Evolutionary conservation across 2,888 invertebrate species (phyloP).

Genomic region (Lissocephala sabroskyi): DNA sequence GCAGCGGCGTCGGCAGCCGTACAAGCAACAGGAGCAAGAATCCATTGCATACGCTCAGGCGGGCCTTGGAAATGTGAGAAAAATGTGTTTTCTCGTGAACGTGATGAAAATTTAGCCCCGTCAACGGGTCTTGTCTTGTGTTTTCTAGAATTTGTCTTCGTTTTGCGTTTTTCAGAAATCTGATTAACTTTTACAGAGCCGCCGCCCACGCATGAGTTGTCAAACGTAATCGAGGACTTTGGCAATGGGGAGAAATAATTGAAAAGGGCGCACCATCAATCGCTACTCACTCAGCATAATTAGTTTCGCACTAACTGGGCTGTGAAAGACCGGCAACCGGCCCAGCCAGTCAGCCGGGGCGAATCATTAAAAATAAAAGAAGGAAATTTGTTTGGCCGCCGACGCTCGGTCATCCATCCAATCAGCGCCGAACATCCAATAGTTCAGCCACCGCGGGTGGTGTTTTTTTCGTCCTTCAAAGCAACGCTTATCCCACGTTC

Average conservation of each 20-base stretch:
- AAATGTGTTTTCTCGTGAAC: conserved; percentile 25
- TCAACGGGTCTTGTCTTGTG: not conserved
- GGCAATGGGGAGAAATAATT: conserved; percentile 1
- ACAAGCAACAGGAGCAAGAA: conserved; percentile 7
- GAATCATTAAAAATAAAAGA: conserved; percentile 64
- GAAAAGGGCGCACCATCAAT: not conserved
- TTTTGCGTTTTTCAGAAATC: conserved; percentile 14
- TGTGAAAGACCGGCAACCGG: conserved; percentile 37
- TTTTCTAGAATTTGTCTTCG: not conserved
- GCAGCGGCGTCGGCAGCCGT: conserved; percentile 11
- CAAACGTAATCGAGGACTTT: conserved; percentile 14
- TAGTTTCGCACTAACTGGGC: conserved; percentile 61
- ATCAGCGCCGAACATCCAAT: conserved; percentile 38
- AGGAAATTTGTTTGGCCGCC: no score
- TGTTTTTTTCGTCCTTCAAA: no score
- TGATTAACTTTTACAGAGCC: conserved; percentile 28
- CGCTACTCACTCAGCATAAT: conserved; percentile 35
- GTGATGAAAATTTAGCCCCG: conserved; percentile 51
- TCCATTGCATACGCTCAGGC: conserved; percentile 4
- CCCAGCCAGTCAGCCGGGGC: conserved; percentile 19
- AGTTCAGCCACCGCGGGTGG: not conserved
- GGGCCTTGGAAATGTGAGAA: no score
- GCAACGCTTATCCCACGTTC: no score
- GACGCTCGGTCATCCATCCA: conserved; percentile 60
- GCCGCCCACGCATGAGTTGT: conserved; percentile 21